phyloP scores from a whole-genome alignment of 2,113 vertebrate species.

The Loxodonta africana region DNA sequence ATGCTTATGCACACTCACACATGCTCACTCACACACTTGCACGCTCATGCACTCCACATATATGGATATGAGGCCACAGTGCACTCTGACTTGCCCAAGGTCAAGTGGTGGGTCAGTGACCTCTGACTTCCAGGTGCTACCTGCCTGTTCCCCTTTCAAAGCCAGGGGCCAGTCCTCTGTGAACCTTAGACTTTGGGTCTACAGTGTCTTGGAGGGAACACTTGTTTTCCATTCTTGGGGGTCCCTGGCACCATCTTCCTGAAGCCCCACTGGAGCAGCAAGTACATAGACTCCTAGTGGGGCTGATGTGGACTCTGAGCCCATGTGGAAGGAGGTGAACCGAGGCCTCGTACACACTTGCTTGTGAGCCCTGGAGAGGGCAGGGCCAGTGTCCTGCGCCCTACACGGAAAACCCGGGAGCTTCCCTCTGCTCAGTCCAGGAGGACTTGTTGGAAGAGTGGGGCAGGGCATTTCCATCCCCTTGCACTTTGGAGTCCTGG shows the following conservation, averaged over 20 bases:
- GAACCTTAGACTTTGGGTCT: not conserved
- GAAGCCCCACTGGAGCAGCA: not conserved
- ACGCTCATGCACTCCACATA: fast-evolving
- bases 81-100: not conserved
- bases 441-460: not conserved
- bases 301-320: not conserved
- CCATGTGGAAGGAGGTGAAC: not conserved
- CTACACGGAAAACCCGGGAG: not conserved
- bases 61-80: not conserved
- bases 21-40: not conserved
- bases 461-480: not conserved
- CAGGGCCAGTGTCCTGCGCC: not conserved
- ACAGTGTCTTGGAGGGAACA: not conserved
- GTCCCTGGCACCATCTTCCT: not conserved
- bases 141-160: not conserved
- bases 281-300: not conserved
- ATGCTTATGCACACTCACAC: not conserved
- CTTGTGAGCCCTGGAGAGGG: not conserved
- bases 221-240: no score
- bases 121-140: not conserved
- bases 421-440: not conserved
- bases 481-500: not conserved
- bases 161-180: not conserved
- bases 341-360: not conserved
- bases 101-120: not conserved